Percentiles rank a stretch among this genome's conserved stretches.
Evolutionary conservation across 2,888 invertebrate species (phyloP).

Genomic region (Megaustenia siamemsis): DNA sequence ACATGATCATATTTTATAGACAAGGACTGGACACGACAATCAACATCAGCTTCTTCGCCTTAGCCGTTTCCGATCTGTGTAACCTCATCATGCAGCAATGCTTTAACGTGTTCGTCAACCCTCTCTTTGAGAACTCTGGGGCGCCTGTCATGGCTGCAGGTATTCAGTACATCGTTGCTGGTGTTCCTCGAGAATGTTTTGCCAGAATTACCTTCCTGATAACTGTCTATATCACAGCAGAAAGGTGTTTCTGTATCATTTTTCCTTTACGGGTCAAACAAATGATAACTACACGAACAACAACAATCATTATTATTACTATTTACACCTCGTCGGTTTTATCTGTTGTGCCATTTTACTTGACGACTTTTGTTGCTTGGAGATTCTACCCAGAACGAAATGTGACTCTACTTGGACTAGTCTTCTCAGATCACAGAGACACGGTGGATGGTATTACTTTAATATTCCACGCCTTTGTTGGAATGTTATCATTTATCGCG

Average conservation of each 20-base stretch:
- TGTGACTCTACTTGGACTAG: constrained; percentile 4
- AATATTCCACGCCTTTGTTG: not conserved
- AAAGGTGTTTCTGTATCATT: constrained; percentile 28
- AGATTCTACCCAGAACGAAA: constrained; percentile 16
- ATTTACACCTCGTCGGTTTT: not conserved
- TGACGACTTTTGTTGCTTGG: constrained; percentile 18
- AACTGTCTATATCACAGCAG: constrained; percentile 27
- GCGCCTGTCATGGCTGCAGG: not conserved
- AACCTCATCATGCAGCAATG: constrained; percentile 24
- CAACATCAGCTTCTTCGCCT: constrained; percentile 31
- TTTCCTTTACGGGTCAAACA: constrained; percentile 26
- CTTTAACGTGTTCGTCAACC: constrained; percentile 4
- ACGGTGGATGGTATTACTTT: constrained; percentile 1
- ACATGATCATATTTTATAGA: constrained; percentile 27
- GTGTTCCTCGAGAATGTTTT: constrained; percentile 33
- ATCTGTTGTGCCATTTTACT: constrained; percentile 20
- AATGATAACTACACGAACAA: constrained; percentile 26
- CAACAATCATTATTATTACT: not conserved
- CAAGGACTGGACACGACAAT: constrained; percentile 32
- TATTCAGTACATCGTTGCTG: not conserved
- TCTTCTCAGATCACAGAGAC: not conserved
- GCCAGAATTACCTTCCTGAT: constrained; percentile 17
- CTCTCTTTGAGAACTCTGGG: not conserved
- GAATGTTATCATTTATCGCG: not conserved
- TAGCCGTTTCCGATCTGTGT: constrained; percentile 34